Evolutionary conservation across 1,140 invertebrate genomes (phyloP).

Genomic region (Drosophila nigromelanica): DNA sequence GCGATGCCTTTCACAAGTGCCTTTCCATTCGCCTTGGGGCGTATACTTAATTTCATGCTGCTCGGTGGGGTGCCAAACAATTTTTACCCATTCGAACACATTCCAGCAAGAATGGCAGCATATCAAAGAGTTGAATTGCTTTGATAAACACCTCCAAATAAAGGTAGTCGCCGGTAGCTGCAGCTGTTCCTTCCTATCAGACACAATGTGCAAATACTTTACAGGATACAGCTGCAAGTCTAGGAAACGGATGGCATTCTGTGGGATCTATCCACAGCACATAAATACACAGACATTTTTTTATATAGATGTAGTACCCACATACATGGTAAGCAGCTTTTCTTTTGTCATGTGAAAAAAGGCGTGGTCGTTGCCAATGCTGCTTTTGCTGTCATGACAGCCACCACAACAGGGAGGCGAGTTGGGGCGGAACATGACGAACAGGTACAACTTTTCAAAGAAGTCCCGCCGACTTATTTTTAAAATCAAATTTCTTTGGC

Average conservation of each 20-base stretch:
- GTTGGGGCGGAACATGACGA: conserved; percentile 23
- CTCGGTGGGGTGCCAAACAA: conserved; percentile 23
- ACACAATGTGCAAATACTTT: conserved; percentile 42
- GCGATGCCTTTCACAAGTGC: neutral
- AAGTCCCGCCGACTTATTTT: conserved; percentile 60
- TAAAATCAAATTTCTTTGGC: conserved; percentile 57
- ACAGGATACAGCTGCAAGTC: conserved; percentile 25
- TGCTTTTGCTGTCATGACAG: conserved; percentile 54
- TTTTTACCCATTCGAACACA: conserved; percentile 14
- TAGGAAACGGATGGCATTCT: conserved; percentile 7
- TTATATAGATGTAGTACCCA: neutral
- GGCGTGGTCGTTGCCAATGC: neutral
- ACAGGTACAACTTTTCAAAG: conserved; percentile 63
- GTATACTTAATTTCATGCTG: conserved; percentile 36
- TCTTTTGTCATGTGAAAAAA: conserved; percentile 64
- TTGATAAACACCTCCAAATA: conserved; percentile 63
- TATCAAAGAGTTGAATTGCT: conserved; percentile 58
- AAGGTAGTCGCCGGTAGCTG: neutral
- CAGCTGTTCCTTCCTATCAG: conserved; percentile 15
- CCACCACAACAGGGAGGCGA: conserved; percentile 30
- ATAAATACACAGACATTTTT: neutral
- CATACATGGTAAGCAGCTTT: conserved; percentile 62
- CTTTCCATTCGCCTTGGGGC: conserved; percentile 1
- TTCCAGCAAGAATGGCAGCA: conserved; percentile 22
- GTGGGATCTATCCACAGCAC: conserved; percentile 17